These are phyloP conservation scores for Genyomyrus donnyi DNA, from an alignment of 2,113 vertebrate genomes.

Conservation along the genomic window DNA sequence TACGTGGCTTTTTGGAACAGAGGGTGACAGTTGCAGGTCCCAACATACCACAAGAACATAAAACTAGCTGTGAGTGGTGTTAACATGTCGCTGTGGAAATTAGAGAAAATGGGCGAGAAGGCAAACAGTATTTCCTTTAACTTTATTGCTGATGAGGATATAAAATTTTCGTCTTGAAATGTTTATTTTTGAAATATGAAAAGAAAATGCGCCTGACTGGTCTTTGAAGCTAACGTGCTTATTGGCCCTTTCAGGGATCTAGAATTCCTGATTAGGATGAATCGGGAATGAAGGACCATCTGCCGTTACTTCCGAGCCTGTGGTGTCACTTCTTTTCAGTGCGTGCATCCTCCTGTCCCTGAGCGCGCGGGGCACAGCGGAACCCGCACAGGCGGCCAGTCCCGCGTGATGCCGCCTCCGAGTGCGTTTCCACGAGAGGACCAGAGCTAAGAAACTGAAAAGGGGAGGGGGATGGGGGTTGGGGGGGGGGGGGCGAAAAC, in stretches of 20 bases:
- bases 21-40: background rate
- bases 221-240: slow-evolving; percentile 28
- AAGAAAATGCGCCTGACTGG: background rate
- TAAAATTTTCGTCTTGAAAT: background rate
- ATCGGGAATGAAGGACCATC: slow-evolving; percentile 37
- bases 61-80: background rate
- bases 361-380: slow-evolving; percentile 17
- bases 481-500: background rate
- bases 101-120: background rate
- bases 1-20: background rate
- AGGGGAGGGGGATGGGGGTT: slow-evolving; percentile 9
- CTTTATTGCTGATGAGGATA: background rate
- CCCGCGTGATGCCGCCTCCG: slow-evolving; percentile 1
- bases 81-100: background rate
- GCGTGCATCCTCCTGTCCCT: slow-evolving; percentile 25
- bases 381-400: background rate
- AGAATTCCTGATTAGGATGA: slow-evolving; percentile 25
- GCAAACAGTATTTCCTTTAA: background rate
- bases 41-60: background rate
- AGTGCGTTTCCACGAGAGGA: slow-evolving; percentile 24
- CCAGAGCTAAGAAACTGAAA: slow-evolving; percentile 26
- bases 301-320: slow-evolving; percentile 20
- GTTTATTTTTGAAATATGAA: background rate
- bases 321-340: background rate
- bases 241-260: slow-evolving; percentile 9